phyloP scores from a whole-genome alignment of 2,797 vertebrate species.

The Mormyrops boulengeri region DNA sequence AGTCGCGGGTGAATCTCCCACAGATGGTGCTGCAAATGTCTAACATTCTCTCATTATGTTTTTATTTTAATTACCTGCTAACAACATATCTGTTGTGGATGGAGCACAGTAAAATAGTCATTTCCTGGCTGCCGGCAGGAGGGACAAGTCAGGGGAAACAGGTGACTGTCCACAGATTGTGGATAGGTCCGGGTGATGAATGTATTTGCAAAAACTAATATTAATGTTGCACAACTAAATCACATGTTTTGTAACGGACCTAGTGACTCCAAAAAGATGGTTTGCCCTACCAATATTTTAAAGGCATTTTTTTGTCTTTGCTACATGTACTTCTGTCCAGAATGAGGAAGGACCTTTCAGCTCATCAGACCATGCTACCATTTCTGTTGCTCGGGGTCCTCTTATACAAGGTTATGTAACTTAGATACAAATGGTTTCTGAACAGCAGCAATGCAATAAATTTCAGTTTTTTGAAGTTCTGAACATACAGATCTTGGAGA shows the following conservation, averaged over 20 bases:
- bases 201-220: neutral
- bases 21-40: neutral
- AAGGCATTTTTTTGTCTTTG: neutral
- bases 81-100: neutral
- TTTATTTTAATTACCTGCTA: neutral
- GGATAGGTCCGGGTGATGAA: neutral
- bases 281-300: neutral
- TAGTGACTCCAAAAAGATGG: neutral
- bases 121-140: neutral
- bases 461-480: neutral
- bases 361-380: neutral
- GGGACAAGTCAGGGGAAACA: neutral
- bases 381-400: neutral
- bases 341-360: neutral
- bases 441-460: neutral
- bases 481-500: neutral
- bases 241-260: neutral
- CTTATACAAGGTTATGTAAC: neutral
- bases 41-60: neutral
- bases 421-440: neutral
- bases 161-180: neutral
- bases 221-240: neutral
- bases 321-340: neutral
- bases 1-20: neutral
- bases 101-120: neutral